Evolutionary conservation across 2,888 invertebrate genomes (phyloP), one percentile per base, ranked within the genome.

Genomic region (Tinea semifulvella): DNA sequence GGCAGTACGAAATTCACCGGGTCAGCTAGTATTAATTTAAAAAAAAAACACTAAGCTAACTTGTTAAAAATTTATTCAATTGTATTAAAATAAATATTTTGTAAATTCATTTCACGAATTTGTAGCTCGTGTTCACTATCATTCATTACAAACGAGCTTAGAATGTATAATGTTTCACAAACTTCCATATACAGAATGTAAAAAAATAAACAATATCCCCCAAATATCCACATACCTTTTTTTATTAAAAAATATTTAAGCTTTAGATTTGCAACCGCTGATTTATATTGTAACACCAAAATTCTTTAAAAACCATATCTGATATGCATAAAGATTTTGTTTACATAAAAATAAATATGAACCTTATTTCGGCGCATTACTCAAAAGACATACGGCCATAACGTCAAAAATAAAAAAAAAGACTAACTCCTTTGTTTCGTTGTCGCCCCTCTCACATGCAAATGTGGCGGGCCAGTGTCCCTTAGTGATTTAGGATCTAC

Each of bases 361-460:
- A n/a, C 14, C 31, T 7, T 7, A 31, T 31, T 31, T 31, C 31
- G 31, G 31, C 31, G 13, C 31, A 31, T 31, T 31, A 31, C 14
- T 31, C 31, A 31, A 31, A 31, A 31, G 26, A 26, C 26, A 11
- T 26, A 6, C 7, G 36, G 17, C 36, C 36, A 36, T 36, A 36
- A 7, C 36, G 36, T 36, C 8, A 44, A 36, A 36, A 46, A 46
- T n/a, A 47, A 45, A 45, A 46, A 52, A 55, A 52, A 47, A 46
- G 17, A 46, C 42, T 28, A 28, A 48, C 50, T 53, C 69, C 73
- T 75, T 79, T 79, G 77, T 79, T 75, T 77, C 71, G 28, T 74
- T 70, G 71, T 76, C 76, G 72, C 74, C 68, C 67, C 63, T 65
- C 63, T 68, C 67, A 62, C 68, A 80, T 79, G 79, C 68, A 79